A percentile compares a stretch with the other conserved stretches of the same genome.
These are phyloP conservation scores for Garra rufa DNA, from an alignment of 2,113 vertebrate genomes.

Conservation along the genomic window DNA sequence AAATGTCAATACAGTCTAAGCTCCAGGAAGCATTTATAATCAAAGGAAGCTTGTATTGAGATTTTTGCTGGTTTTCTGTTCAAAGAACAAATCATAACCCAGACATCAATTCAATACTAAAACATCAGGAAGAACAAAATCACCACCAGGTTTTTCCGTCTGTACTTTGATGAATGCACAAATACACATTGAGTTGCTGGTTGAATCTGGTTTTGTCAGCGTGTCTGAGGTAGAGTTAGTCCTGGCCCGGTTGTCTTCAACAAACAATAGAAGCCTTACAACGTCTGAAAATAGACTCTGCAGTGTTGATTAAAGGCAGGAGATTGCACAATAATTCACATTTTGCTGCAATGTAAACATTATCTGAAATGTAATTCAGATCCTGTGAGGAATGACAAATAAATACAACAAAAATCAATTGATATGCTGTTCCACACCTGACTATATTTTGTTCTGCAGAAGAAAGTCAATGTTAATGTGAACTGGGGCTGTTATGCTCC, in stretches of 20 bases:
- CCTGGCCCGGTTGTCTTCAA: neutral
- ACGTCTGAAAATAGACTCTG: neutral
- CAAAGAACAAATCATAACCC: neutral
- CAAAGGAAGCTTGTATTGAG: no score
- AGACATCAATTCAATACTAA: neutral
- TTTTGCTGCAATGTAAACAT: slow-evolving; percentile 18
- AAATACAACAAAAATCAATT: neutral
- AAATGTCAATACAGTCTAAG: neutral
- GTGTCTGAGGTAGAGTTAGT: slow-evolving; percentile 7
- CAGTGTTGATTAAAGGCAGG: neutral
- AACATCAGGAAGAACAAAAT: neutral
- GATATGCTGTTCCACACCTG: neutral
- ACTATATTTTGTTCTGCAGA: no score
- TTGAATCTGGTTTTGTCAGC: neutral
- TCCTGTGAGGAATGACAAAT: neutral
- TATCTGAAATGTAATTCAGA: neutral
- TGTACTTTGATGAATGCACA: neutral
- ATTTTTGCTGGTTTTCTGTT: no score
- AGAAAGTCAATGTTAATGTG: neutral
- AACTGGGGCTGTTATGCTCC: neutral
- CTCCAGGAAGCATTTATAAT: neutral
- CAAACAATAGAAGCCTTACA: neutral
- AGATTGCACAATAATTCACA: neutral
- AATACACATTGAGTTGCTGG: neutral
- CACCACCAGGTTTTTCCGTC: neutral